A percentile compares a stretch with the other conserved stretches of the same genome.
Conservation (phyloP, 2,797 vertebrate genomes). For the Percopsis omiscomaycus region DNA sequence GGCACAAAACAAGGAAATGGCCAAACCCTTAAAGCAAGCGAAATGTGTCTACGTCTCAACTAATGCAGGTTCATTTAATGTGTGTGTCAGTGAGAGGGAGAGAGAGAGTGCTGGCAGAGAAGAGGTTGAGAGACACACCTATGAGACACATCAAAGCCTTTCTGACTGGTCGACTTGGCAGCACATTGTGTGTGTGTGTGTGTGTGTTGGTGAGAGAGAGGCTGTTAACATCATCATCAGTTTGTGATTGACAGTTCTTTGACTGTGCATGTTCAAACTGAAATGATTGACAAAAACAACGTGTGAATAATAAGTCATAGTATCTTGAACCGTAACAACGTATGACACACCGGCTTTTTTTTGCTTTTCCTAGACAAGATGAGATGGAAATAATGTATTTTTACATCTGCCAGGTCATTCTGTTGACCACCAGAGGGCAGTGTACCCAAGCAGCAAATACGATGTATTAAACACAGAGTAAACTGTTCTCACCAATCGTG, state of each 20-base stretch:
- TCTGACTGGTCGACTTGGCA: constrained; percentile 48
- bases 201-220: too few species aligned
- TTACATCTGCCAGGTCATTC: too few species aligned
- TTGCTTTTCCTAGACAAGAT: too few species aligned
- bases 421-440: constrained; percentile 71
- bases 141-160: constrained; percentile 55
- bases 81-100: neutral
- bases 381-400: too few species aligned
- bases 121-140: too few species aligned
- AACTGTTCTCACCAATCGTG: neutral
- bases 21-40: neutral
- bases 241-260: constrained; percentile 1
- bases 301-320: too few species aligned
- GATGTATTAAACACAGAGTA: neutral
- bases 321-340: too few species aligned
- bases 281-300: too few species aligned
- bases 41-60: neutral
- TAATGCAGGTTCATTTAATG: neutral
- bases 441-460: constrained; percentile 32
- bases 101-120: too few species aligned
- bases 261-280: neutral
- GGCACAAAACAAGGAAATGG: constrained; percentile 1
- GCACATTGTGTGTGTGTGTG: constrained; percentile 1
- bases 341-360: too few species aligned
- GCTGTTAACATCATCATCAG: constrained; percentile 1